phyloP scores from a whole-genome alignment of 1,140 invertebrate genomes.

The Drosophila jambulina region DNA sequence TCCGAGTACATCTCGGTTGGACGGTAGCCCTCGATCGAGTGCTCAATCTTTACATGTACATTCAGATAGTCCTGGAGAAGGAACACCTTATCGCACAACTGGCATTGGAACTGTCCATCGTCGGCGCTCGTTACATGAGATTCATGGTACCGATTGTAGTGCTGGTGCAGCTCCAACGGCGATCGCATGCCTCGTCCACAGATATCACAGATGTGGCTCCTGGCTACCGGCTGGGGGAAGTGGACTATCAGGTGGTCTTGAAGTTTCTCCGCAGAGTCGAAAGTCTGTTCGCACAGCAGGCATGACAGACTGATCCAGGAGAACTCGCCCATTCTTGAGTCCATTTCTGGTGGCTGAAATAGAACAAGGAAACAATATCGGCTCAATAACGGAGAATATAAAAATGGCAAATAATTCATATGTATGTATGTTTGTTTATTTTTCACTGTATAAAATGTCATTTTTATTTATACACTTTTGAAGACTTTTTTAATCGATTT shows the following conservation, averaged over 20 bases:
- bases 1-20: slow-evolving; percentile 7
- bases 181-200: slow-evolving; percentile 46
- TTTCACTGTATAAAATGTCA: background rate
- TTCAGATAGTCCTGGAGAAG: slow-evolving; percentile 1
- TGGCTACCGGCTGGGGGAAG: background rate
- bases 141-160: slow-evolving; percentile 37
- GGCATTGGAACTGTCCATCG: slow-evolving; percentile 6
- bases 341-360: slow-evolving; percentile 17
- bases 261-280: slow-evolving; percentile 40
- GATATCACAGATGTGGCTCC: slow-evolving; percentile 29
- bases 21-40: slow-evolving; percentile 12
- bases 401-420: background rate
- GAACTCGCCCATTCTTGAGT: background rate
- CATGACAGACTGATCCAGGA: slow-evolving; percentile 17
- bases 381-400: background rate
- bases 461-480: background rate
- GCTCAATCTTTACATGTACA: slow-evolving; percentile 30
- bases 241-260: slow-evolving; percentile 32
- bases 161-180: slow-evolving; percentile 23
- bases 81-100: slow-evolving; percentile 31
- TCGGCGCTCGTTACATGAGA: slow-evolving; percentile 5
- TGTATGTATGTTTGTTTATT: background rate
- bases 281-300: slow-evolving; percentile 42
- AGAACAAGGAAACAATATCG: background rate
- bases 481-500: background rate